A percentile compares a stretch with the other conserved stretches of the same genome.
These are phyloP conservation scores for Drosophila ustulata DNA, from an alignment of 2,888 invertebrate genomes.

Conservation along the genomic window DNA sequence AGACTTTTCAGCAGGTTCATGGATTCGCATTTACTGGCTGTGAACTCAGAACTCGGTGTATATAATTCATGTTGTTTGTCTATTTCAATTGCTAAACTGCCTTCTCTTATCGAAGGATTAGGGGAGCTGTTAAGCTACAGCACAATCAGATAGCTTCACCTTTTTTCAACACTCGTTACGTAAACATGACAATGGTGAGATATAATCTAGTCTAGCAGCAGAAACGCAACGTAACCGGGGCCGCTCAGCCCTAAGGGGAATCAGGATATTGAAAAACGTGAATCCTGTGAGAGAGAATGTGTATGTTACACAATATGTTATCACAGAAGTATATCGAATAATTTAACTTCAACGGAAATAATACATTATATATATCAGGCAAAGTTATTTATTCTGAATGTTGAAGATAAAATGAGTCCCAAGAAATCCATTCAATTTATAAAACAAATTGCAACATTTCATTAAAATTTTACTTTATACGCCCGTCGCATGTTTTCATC, in stretches of 20 bases:
- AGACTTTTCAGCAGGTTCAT: not conserved
- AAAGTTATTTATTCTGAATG: no score
- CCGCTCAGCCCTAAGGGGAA: not conserved
- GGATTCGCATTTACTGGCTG: not conserved
- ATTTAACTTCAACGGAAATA: not conserved
- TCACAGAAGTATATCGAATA: not conserved
- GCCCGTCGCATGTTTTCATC: no score
- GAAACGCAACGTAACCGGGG: no score
- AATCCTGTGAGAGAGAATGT: not conserved
- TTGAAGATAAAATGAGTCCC: not conserved
- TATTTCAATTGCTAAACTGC: not conserved
- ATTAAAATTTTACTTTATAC: no score
- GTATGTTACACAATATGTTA: not conserved
- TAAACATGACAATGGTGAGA: not conserved
- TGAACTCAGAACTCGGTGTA: not conserved
- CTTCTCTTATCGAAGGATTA: not conserved
- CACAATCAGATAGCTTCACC: not conserved
- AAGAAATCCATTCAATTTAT: no score
- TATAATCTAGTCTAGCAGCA: slow-evolving; percentile 6
- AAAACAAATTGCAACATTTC: no score
- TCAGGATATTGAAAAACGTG: slow-evolving; percentile 19
- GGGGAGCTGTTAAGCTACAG: not conserved
- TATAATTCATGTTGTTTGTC: not conserved
- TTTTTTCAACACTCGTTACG: no score
- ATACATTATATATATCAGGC: no score